These are phyloP conservation scores for Bombus polaris DNA, from an alignment of 1,140 invertebrate genomes.

Conservation along the genomic window DNA sequence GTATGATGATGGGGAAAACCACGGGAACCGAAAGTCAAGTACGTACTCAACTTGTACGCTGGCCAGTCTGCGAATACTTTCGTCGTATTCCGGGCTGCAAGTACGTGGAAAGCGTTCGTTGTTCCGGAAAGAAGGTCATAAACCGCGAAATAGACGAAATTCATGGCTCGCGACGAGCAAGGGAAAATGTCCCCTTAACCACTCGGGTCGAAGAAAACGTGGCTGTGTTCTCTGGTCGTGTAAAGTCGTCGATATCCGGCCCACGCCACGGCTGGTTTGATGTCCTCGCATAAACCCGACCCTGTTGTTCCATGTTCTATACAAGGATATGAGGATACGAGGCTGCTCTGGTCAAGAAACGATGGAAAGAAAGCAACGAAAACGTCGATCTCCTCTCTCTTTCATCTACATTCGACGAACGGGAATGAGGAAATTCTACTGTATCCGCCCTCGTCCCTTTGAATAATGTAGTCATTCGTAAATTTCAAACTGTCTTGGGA, in stretches of 20 bases:
- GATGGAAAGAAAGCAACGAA: background rate
- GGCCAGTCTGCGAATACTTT: conserved; percentile 37
- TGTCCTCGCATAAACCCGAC: conserved; percentile 65
- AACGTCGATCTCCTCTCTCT: conserved; percentile 32
- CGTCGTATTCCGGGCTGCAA: background rate
- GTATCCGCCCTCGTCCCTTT: conserved; percentile 1
- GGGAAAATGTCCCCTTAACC: conserved; percentile 40
- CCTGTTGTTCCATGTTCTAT: conserved; percentile 23
- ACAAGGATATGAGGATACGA: background rate
- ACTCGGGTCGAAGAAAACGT: background rate
- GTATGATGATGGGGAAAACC: background rate
- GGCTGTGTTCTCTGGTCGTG: conserved; percentile 9
- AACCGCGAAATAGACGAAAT: conserved; percentile 63
- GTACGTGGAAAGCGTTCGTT: conserved; percentile 57
- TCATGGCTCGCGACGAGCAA: conserved; percentile 39
- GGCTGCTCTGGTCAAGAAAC: background rate
- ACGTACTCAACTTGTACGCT: background rate
- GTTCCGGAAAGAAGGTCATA: conserved; percentile 54
- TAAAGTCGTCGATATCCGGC: conserved; percentile 66
- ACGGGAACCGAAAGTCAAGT: conserved; percentile 17
- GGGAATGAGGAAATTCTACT: conserved; percentile 48
- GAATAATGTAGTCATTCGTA: conserved; percentile 66
- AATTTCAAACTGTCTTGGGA: conserved; percentile 55
- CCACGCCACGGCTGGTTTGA: conserved; percentile 56
- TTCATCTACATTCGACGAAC: background rate